Conservation (phyloP, 2,797 vertebrate genomes). For the Helostoma temminkii region DNA sequence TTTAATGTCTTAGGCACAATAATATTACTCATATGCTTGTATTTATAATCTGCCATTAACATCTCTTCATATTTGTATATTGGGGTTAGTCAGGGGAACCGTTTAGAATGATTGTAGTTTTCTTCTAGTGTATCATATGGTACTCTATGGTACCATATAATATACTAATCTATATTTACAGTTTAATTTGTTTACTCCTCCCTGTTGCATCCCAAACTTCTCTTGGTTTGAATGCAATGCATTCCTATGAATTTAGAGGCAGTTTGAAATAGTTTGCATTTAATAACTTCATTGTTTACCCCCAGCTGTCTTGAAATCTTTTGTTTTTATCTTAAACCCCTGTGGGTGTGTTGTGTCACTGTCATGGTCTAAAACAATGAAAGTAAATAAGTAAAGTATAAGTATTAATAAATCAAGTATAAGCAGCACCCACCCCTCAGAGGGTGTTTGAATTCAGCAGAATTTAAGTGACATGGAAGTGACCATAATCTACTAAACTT, state of each 20-base stretch:
- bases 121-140: slow-evolving; percentile 16
- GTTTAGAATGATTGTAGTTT: background rate
- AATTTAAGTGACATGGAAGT: slow-evolving; percentile 18
- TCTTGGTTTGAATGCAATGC: no score
- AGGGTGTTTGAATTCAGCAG: background rate
- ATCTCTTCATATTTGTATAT: slow-evolving; percentile 5
- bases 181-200: slow-evolving; percentile 10
- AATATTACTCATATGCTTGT: slow-evolving; percentile 3
- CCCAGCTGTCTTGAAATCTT: background rate
- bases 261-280: slow-evolving; percentile 26
- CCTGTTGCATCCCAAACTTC: no score
- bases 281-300: slow-evolving; percentile 10
- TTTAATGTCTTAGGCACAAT: slow-evolving; percentile 6
- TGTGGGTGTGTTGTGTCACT: background rate
- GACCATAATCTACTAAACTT: slow-evolving; percentile 7
- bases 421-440: background rate
- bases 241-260: slow-evolving; percentile 5
- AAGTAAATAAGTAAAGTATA: slow-evolving; percentile 7
- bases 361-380: background rate
- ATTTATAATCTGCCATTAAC: slow-evolving; percentile 11
- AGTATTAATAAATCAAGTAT: slow-evolving; percentile 10
- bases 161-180: no score
- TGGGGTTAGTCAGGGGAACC: background rate
- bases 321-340: background rate
- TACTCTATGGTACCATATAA: background rate